Percentiles rank a stretch among this genome's conserved stretches.
These are phyloP conservation scores for Atherix ibis DNA, from an alignment of 2,888 invertebrate genomes.

Conservation along the genomic window DNA sequence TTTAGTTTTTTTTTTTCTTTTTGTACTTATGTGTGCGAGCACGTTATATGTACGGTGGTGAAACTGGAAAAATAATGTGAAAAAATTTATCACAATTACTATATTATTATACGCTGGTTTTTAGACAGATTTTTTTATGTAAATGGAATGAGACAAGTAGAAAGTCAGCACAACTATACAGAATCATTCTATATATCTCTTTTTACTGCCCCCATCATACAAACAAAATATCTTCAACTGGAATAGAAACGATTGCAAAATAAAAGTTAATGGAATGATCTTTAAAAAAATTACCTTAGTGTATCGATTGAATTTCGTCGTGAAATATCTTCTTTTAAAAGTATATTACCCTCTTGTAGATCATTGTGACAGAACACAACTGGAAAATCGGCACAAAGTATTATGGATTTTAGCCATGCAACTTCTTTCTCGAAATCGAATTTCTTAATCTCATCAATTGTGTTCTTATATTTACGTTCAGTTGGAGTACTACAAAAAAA, in stretches of 20 bases:
- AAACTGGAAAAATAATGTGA: too few species aligned
- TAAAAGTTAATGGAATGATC: constrained; percentile 1
- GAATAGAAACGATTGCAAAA: constrained; percentile 12
- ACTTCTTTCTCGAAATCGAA: constrained; percentile 50
- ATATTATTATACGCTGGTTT: too few species aligned
- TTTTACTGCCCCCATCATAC: constrained; percentile 6
- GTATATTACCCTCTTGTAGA: constrained; percentile 69
- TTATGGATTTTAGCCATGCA: constrained; percentile 49
- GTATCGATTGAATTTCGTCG: constrained; percentile 7
- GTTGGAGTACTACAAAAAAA: too few species aligned
- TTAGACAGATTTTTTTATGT: too few species aligned
- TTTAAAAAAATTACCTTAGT: constrained; percentile 12
- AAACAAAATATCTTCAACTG: constrained; percentile 10
- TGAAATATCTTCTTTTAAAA: constrained; percentile 30
- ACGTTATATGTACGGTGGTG: too few species aligned
- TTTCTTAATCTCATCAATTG: constrained; percentile 24
- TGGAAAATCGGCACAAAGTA: constrained; percentile 48
- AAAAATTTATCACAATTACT: too few species aligned
- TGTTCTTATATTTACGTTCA: too few species aligned
- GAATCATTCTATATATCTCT: constrained; percentile 3
- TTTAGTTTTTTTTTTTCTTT: too few species aligned
- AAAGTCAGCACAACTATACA: neutral
- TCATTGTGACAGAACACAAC: constrained; percentile 93
- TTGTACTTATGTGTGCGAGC: too few species aligned
- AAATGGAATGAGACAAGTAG: constrained; percentile 4